Evolutionary conservation across 2,113 vertebrate genomes (phyloP).

Genomic region (Apodemus speciosus): DNA sequence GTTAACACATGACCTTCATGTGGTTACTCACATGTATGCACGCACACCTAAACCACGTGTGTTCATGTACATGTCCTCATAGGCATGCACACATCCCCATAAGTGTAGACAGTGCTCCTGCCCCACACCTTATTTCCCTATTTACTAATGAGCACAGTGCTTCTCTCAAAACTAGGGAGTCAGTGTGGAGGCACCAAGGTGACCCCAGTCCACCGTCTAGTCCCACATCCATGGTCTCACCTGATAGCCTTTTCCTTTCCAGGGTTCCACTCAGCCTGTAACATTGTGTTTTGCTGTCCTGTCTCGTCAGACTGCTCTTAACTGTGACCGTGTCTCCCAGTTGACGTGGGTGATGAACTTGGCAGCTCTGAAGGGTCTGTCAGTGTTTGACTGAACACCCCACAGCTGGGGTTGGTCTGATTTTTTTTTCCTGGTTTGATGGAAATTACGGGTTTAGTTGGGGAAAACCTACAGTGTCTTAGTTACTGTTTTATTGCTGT

Average conservation of each 20-base stretch:
- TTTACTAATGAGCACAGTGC: neutral
- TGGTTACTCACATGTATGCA: neutral
- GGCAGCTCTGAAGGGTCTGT: neutral
- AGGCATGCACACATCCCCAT: neutral
- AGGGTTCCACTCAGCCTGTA: neutral
- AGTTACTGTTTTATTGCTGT: neutral
- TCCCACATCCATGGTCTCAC: neutral
- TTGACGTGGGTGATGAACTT: neutral
- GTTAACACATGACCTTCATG: neutral
- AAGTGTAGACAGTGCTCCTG: neutral
- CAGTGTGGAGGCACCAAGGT: neutral
- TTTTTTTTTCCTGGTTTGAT: neutral
- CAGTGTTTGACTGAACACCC: neutral
- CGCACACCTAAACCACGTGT: neutral
- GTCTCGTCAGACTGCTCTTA: neutral
- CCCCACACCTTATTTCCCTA: neutral
- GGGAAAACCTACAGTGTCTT: neutral
- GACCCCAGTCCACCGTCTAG: neutral
- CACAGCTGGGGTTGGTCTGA: fast-evolving
- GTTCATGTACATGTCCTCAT: neutral
- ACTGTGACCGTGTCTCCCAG: neutral
- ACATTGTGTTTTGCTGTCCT: fast-evolving
- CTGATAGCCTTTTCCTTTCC: neutral
- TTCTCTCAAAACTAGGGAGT: neutral
- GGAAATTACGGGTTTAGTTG: neutral